Evolutionary conservation across 2,113 vertebrate genomes (phyloP).

Genomic region (Pterocles gutturalis): DNA sequence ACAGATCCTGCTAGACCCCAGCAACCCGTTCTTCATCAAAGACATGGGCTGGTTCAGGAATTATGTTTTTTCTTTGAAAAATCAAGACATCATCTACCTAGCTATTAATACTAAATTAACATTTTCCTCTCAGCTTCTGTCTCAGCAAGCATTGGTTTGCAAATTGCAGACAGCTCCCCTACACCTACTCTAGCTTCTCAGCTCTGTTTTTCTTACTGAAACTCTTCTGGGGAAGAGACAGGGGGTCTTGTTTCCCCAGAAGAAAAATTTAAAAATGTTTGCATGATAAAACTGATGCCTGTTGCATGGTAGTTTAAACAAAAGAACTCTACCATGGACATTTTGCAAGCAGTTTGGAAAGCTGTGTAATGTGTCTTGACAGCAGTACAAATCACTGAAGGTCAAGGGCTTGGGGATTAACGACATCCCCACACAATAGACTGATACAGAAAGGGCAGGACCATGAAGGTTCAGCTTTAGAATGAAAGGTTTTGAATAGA

Average conservation of each 20-base stretch:
- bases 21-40: background rate
- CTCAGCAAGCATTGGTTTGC: background rate
- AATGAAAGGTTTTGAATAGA: constrained; percentile 35
- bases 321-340: constrained; percentile 16
- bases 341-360: constrained; percentile 34
- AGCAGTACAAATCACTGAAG: constrained; percentile 60
- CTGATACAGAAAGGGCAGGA: constrained; percentile 43
- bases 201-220: background rate
- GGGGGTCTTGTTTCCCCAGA: background rate
- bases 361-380: constrained; percentile 55
- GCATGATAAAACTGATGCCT: constrained; percentile 18
- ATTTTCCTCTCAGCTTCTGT: constrained; percentile 30
- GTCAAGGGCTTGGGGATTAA: constrained; percentile 64
- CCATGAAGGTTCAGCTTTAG: constrained; percentile 9
- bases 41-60: background rate
- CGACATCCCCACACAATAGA: constrained; percentile 19
- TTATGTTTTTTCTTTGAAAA: background rate
- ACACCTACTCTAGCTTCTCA: background rate
- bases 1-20: background rate
- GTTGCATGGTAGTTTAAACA: constrained; percentile 31
- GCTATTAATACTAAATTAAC: constrained; percentile 11
- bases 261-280: constrained; percentile 14
- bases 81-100: background rate
- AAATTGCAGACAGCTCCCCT: background rate
- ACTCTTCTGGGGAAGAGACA: background rate